A percentile compares a stretch with the other conserved stretches of the same genome.
phyloP scores from a whole-genome alignment of 2,113 vertebrate genomes.

The Triplophysa tibetana region DNA sequence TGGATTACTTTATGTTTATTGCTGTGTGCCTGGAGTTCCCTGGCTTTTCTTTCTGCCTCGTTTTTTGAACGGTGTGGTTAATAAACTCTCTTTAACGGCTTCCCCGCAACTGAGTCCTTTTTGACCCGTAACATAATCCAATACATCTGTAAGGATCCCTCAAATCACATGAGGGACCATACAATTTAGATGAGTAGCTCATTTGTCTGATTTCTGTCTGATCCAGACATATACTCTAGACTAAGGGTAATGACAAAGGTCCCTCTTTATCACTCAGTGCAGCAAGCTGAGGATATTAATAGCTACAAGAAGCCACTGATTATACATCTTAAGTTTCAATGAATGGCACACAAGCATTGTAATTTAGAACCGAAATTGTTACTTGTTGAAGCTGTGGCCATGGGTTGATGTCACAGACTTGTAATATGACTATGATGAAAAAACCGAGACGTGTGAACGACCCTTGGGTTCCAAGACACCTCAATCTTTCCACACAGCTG shows the following conservation, averaged over 20 bases:
- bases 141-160: conserved; percentile 37
- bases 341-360: neutral
- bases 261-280: conserved; percentile 21
- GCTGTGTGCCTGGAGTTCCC: no score
- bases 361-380: conserved; percentile 15
- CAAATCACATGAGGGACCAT: neutral
- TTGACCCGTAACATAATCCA: neutral
- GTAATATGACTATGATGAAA: neutral
- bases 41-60: no score
- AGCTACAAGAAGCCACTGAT: conserved; percentile 9
- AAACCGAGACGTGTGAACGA: neutral
- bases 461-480: neutral
- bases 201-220: neutral
- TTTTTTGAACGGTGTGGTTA: no score
- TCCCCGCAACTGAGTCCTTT: no score
- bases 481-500: neutral
- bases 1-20: no score
- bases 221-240: neutral
- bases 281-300: conserved; percentile 5
- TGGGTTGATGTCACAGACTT: neutral
- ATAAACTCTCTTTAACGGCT: no score
- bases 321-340: neutral
- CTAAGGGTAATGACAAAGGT: conserved; percentile 11
- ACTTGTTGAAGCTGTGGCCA: neutral
- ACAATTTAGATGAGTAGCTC: conserved; percentile 22